Evolutionary conservation across 1,140 invertebrate species (phyloP).

Genomic region (Cepaea nemoralis): DNA sequence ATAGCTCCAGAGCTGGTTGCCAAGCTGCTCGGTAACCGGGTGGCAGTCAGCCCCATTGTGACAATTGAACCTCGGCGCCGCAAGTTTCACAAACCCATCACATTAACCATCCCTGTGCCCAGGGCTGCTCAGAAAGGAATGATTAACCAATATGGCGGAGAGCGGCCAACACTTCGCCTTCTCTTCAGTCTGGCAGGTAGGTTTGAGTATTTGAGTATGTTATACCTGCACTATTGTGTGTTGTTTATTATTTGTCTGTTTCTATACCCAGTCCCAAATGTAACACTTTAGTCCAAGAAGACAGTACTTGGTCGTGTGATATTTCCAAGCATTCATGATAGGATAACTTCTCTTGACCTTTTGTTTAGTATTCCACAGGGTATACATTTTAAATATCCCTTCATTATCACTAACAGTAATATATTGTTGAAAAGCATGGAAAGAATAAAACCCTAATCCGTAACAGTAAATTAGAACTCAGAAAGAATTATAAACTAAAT

Average conservation of each 20-base stretch:
- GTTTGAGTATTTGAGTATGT: slow-evolving; percentile 36
- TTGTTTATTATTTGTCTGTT: background rate
- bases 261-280: too few relatives aligned
- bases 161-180: slow-evolving; percentile 90
- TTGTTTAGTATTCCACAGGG: too few relatives aligned
- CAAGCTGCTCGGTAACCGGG: slow-evolving; percentile 95
- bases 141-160: slow-evolving; percentile 92
- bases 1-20: slow-evolving; percentile 95
- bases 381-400: too few relatives aligned
- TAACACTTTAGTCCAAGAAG: too few relatives aligned
- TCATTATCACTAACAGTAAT: too few relatives aligned
- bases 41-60: slow-evolving; percentile 98
- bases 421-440: too few relatives aligned
- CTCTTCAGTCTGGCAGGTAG: slow-evolving; percentile 98
- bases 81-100: slow-evolving; percentile 99
- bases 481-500: too few relatives aligned
- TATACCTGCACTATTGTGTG: slow-evolving; percentile 40
- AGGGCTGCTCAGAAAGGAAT: slow-evolving; percentile 89
- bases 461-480: too few relatives aligned
- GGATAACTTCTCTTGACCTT: too few relatives aligned
- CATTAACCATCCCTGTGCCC: slow-evolving; percentile 96
- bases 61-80: slow-evolving; percentile 96
- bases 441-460: too few relatives aligned
- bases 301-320: too few relatives aligned
- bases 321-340: too few relatives aligned